Evolutionary conservation across 2,888 invertebrate genomes (phyloP).

Genomic region (Boloria euphrosyne): DNA sequence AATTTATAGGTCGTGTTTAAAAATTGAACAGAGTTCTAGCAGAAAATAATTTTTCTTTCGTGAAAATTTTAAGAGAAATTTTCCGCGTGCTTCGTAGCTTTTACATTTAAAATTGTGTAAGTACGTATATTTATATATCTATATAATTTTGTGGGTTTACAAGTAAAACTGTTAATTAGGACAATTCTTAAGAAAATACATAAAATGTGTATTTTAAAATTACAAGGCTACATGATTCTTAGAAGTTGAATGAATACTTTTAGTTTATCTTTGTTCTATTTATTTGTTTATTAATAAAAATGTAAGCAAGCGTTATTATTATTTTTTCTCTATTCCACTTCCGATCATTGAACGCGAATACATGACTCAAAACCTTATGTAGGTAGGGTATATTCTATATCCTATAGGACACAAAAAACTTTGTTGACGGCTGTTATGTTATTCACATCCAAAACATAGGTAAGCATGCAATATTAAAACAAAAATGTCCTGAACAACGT

Average conservation of each 20-base stretch:
- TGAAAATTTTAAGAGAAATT: neutral
- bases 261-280: no score
- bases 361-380: neutral
- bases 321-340: neutral
- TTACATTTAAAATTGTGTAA: no score
- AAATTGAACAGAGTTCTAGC: slow-evolving; percentile 13
- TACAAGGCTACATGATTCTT: no score
- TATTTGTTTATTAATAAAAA: neutral
- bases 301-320: neutral
- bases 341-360: neutral
- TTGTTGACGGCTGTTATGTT: neutral
- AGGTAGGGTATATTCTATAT: no score
- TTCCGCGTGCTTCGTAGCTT: no score
- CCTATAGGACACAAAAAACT: neutral
- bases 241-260: no score
- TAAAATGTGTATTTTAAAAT: no score
- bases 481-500: slow-evolving; percentile 61
- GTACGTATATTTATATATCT: no score
- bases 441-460: slow-evolving; percentile 1
- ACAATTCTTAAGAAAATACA: no score
- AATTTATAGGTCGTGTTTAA: slow-evolving; percentile 6
- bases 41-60: neutral
- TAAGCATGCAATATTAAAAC: slow-evolving; percentile 7
- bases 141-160: no score
- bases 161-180: no score